A percentile compares a stretch with the other conserved stretches of the same genome.
phyloP scores from a whole-genome alignment of 1,140 invertebrate genomes.

The Agraylea sexmaculata region DNA sequence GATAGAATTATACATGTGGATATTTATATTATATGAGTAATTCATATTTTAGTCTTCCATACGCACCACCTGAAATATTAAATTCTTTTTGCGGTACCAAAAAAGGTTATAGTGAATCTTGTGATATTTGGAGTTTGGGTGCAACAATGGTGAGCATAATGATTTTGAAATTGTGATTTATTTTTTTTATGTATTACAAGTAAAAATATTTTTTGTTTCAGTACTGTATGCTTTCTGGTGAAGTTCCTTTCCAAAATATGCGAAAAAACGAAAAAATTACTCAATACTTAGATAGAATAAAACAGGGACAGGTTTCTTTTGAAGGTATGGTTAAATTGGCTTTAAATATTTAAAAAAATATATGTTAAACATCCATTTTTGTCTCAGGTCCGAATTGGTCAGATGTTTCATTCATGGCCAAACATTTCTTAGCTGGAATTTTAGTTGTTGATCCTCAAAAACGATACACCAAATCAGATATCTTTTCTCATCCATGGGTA shows the following conservation, averaged over 20 bases:
- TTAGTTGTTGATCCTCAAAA: slow-evolving; percentile 67
- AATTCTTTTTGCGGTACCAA: slow-evolving; percentile 32
- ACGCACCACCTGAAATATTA: slow-evolving; percentile 86
- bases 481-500: slow-evolving; percentile 23
- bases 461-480: slow-evolving; percentile 38
- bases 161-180: background rate
- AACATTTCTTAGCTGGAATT: slow-evolving; percentile 58
- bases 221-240: slow-evolving; percentile 80
- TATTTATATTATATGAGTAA: slow-evolving; percentile 1
- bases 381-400: slow-evolving; percentile 51
- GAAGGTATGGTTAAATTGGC: slow-evolving; percentile 26
- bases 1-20: background rate
- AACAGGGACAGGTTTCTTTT: slow-evolving; percentile 66
- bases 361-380: background rate
- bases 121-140: slow-evolving; percentile 87
- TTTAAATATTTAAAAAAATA: background rate
- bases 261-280: slow-evolving; percentile 59
- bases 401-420: slow-evolving; percentile 60
- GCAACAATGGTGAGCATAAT: slow-evolving; percentile 54
- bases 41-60: slow-evolving; percentile 39
- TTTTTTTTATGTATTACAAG: slow-evolving; percentile 1
- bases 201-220: slow-evolving; percentile 22
- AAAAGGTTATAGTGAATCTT: slow-evolving; percentile 71
- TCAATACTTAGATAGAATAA: slow-evolving; percentile 68
- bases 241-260: slow-evolving; percentile 59